Conservation (phyloP, 2,888 invertebrate genomes). For the Teleogryllus oceanicus region DNA sequence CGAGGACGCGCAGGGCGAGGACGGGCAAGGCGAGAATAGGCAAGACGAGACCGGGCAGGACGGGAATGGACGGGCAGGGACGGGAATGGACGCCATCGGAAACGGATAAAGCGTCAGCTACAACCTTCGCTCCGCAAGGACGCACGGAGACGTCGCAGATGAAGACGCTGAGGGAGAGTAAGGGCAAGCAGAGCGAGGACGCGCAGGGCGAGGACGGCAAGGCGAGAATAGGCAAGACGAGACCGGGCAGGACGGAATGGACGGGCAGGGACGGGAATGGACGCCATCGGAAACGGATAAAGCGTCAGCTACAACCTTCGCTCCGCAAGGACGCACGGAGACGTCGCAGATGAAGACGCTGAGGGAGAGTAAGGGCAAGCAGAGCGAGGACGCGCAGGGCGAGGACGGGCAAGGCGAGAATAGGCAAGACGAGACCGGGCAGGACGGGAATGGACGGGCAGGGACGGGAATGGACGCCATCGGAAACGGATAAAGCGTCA, state of each 20-base stretch:
- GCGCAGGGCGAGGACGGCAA: too few relatives aligned
- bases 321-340: not conserved
- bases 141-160: not conserved
- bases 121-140: not conserved
- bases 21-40: too few relatives aligned
- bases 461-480: too few relatives aligned
- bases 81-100: not conserved
- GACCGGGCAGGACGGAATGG: too few relatives aligned
- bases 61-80: too few relatives aligned
- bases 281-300: conserved; percentile 1
- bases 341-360: not conserved
- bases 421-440: too few relatives aligned
- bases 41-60: too few relatives aligned
- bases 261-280: too few relatives aligned
- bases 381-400: not conserved
- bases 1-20: too few relatives aligned
- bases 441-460: too few relatives aligned
- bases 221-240: too few relatives aligned
- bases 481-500: conserved; percentile 7
- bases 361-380: not conserved
- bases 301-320: not conserved
- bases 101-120: not conserved
- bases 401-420: too few relatives aligned
- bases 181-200: not conserved
- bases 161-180: not conserved